Base-by-base conservation (phyloP, 2,888 invertebrate genomes). In the Papilio elwesi region DNA sequence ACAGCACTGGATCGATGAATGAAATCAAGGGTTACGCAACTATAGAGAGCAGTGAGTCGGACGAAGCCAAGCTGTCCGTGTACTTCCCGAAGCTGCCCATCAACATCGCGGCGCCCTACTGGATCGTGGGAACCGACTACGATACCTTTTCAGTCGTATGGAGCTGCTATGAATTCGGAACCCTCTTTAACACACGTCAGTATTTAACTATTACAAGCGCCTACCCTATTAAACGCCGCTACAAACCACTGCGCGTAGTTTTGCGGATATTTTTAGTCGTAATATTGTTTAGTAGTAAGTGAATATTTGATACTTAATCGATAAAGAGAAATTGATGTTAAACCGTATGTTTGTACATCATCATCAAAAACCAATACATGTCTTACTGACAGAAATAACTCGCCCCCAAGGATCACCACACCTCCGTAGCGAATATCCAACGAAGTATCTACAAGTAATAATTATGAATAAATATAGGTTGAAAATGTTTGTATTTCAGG, bases 121-220 rank as follows among this genome's bases (percentile, higher is more conserved):
- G 92, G 92, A 95, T 97, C 16, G 91, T 97, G 70, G 96, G 96
- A 74, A 96, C 96, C 0, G 97, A 97, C 86, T 97, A 97, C 82
- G 95, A 95, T 53, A 94, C 87, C 76, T 97, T 95, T 79, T 95
- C 97, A 0, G 95, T 97, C 0, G 94, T 97, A 49, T 97, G 96
- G 96, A 95, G 96, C 76, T 94, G 94, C 78, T 88, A 87, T 62
- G 90, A 91, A 70, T 85, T 95, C 69, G 94, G 94, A 66, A 66
- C 57, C 4, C 78, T 95, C 15, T 87, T 95, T 73, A 95, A 95
- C 79, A 90, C 94, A 74, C 86, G 95, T 95, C 78, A 90, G 91
- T 87, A 73, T 52, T 49, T 49, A 43, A 43, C 6, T 43, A 43
- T 1, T 43, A 43, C 26, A 1, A 9, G 43, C 43, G 7, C 43